phyloP scores from a whole-genome alignment of 1,140 invertebrate species.

The Eurytemora carolleeae region DNA sequence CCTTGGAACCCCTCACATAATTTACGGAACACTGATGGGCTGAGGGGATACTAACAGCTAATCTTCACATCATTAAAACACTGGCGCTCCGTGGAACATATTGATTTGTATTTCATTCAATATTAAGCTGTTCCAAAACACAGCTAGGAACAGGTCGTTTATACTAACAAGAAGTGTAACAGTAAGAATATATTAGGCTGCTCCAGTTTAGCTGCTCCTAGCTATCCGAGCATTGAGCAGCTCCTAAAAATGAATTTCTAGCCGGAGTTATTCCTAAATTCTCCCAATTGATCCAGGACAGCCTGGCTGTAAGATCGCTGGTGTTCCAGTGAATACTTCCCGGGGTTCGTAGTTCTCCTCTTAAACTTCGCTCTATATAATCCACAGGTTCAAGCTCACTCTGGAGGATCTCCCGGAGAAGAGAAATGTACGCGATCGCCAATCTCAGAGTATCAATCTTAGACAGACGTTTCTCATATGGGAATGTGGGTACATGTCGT shows the following conservation, averaged over 20 bases:
- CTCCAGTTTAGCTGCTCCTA: too few species aligned
- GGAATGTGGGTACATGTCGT: constrained; percentile 90
- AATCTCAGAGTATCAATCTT: constrained; percentile 91
- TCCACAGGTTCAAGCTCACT: constrained; percentile 68
- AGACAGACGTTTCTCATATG: constrained; percentile 88
- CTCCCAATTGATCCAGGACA: constrained; percentile 99
- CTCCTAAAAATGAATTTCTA: constrained; percentile 30
- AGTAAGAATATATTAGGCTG: too few species aligned
- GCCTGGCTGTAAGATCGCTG: constrained; percentile 80
- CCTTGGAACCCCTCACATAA: too few species aligned
- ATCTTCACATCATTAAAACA: too few species aligned
- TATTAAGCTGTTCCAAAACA: too few species aligned
- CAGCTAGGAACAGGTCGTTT: too few species aligned
- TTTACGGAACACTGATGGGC: too few species aligned
- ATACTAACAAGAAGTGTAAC: too few species aligned
- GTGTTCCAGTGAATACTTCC: constrained; percentile 83
- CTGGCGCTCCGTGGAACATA: too few species aligned
- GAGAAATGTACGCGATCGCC: constrained; percentile 87
- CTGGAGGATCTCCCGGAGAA: constrained; percentile 61
- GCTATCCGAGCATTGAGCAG: neutral
- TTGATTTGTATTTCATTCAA: too few species aligned
- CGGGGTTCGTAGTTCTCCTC: constrained; percentile 57
- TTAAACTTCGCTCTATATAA: constrained; percentile 75
- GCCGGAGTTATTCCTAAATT: constrained; percentile 82
- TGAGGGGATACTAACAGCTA: too few species aligned